Evolutionary conservation across 2,888 invertebrate genomes (phyloP), one percentile per base, ranked within the genome.

Genomic region (Pimpla rufipes): DNA sequence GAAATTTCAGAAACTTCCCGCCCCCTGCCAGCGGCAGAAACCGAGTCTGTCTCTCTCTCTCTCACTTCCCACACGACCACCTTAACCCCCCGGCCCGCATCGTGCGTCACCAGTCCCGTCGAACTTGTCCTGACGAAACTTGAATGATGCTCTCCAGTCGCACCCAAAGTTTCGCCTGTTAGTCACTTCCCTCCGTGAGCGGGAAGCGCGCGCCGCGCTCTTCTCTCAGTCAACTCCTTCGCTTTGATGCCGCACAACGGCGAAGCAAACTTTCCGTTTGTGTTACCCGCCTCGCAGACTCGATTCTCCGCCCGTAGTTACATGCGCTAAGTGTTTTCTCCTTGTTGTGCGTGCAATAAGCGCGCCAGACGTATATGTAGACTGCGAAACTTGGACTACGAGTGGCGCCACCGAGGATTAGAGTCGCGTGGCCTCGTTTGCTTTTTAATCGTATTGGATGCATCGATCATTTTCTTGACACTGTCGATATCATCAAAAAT

Each of bases 81-180:
- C 42, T 42, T 8, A 42, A 42, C 42, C 42, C 42, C 47, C n/a
- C 5, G 3, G 8, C 59, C 16, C 11, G 55, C 62, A 16, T 10
- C 62, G 8, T 62, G 37, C 40, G 40, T 40, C 40, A 1, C 16
- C 16, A 2, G 16, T 64, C n/a, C 40, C 16, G 35, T 70, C 70
- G 55, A 75, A 70, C 70, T 70, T 40, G 35, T 37, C 57, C 5
- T 11, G 42, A 59, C 55, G 70, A 57, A 75, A 66, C 70, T 37
- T 16, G 82, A 74, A 73, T 67, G 68, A 82, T 78, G 77, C 64
- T 73, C 62, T 68, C 42, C 29, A 55, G 37, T 21, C 11, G 18
- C 37, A n/a, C 2, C 35, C 13, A n/a, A 50, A 75, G 57, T 79
- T 79, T 59, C 47, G 50, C 37, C 57, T 13, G 40, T 78, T 52